These are phyloP conservation scores for Spialia ferax DNA, from an alignment of 2,888 invertebrate genomes.

Conservation along the genomic window DNA sequence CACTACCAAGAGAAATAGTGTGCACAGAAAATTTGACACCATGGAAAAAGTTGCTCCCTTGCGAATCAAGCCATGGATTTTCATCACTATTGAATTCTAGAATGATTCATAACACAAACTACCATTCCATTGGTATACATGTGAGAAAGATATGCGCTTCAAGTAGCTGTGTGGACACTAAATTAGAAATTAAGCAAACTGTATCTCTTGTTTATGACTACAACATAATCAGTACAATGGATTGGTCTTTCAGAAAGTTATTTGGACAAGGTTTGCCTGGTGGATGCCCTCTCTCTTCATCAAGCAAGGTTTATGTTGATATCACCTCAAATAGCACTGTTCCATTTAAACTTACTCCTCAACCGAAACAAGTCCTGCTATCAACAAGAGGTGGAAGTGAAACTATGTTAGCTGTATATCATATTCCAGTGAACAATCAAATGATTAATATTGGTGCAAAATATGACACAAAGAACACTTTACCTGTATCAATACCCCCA, in stretches of 20 bases:
- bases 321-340: slow-evolving; percentile 88
- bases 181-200: slow-evolving; percentile 94
- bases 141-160: slow-evolving; percentile 92
- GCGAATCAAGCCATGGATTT: slow-evolving; percentile 95
- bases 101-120: slow-evolving; percentile 96
- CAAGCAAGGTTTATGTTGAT: slow-evolving; percentile 94
- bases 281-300: slow-evolving; percentile 92
- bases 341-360: slow-evolving; percentile 88
- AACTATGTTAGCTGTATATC: slow-evolving; percentile 90
- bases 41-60: slow-evolving; percentile 98
- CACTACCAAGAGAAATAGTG: slow-evolving; percentile 98
- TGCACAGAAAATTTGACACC: slow-evolving; percentile 99
- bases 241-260: slow-evolving; percentile 95
- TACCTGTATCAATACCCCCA: slow-evolving; percentile 84
- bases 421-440: slow-evolving; percentile 84
- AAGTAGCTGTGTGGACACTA: slow-evolving; percentile 85
- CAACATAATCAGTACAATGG: slow-evolving; percentile 88
- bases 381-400: slow-evolving; percentile 91
- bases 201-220: slow-evolving; percentile 96
- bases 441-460: slow-evolving; percentile 91
- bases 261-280: slow-evolving; percentile 95
- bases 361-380: slow-evolving; percentile 85
- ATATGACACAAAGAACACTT: slow-evolving; percentile 75
- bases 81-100: slow-evolving; percentile 96
- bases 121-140: slow-evolving; percentile 96